Evolutionary conservation across 2,113 vertebrate species (phyloP).

Genomic region (Gnathonemus echidnorhynchus): DNA sequence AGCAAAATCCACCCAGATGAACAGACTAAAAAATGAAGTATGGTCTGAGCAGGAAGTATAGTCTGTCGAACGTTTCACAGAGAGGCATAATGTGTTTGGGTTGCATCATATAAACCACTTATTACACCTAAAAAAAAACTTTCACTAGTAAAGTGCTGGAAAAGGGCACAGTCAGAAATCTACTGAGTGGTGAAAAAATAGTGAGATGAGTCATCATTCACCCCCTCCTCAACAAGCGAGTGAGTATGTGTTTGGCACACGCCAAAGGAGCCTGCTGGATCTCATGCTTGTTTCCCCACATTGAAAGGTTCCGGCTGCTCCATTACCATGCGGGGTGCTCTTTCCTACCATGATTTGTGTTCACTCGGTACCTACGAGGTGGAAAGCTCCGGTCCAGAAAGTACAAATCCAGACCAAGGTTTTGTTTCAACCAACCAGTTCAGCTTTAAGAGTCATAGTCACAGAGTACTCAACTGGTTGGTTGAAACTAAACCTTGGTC

Average conservation of each 20-base stretch:
- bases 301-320: not conserved
- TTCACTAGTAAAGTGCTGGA: not conserved
- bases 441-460: no score
- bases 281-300: not conserved
- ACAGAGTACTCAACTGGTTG: no score
- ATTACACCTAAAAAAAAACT: not conserved
- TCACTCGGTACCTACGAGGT: not conserved
- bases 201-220: not conserved
- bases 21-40: not conserved
- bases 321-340: not conserved
- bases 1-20: not conserved
- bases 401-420: no score
- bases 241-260: not conserved
- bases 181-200: not conserved
- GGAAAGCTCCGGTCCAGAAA: not conserved
- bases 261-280: not conserved
- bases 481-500: no score
- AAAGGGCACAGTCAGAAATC: not conserved
- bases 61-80: not conserved
- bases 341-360: not conserved
- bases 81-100: not conserved
- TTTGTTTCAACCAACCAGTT: no score
- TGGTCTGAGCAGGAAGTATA: not conserved
- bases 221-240: not conserved
- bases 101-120: not conserved